Evolutionary conservation across 2,888 invertebrate genomes (phyloP).

Genomic region (Lordiphosa fenestrarum): DNA sequence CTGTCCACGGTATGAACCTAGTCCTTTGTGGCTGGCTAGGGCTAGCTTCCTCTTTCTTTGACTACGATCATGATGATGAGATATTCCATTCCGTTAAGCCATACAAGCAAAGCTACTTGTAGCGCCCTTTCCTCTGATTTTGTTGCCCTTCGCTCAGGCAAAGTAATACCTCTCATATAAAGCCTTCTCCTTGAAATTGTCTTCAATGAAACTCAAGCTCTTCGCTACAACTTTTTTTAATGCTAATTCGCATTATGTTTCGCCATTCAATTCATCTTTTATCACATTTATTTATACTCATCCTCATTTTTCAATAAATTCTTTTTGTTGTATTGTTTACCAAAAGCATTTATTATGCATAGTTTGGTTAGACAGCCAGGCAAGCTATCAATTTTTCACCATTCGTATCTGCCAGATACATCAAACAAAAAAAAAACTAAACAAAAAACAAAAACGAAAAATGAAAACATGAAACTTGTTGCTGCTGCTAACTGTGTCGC

Average conservation of each 20-base stretch:
- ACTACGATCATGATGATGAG: too few relatives aligned
- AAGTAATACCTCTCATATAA: too few relatives aligned
- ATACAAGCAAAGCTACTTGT: too few relatives aligned
- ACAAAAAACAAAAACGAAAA: conserved; percentile 10
- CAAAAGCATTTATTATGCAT: conserved; percentile 66
- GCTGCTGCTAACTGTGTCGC: conserved; percentile 58
- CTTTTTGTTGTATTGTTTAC: conserved; percentile 52
- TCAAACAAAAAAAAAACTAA: conserved; percentile 45
- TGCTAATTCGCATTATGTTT: too few relatives aligned
- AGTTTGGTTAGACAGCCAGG: conserved; percentile 58
- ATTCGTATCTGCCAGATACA: conserved; percentile 66
- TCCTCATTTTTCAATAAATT: conserved; percentile 39
- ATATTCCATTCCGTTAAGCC: too few relatives aligned
- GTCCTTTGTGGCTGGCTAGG: too few relatives aligned
- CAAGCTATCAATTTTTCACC: conserved; percentile 67
- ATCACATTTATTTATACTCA: conserved; percentile 26
- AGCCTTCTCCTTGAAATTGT: too few relatives aligned
- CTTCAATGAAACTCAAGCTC: conserved; percentile 10
- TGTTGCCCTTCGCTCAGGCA: too few relatives aligned
- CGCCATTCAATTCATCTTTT: conserved; percentile 19
- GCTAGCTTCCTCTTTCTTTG: too few relatives aligned
- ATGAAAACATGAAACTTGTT: conserved; percentile 22
- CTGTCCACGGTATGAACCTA: too few relatives aligned
- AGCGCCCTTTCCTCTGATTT: too few relatives aligned
- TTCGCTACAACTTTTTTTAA: conserved; percentile 24